Percentiles rank a stretch among this genome's conserved stretches.
phyloP scores from a whole-genome alignment of 2,888 invertebrate species.

The Eupithecia tripunctaria region DNA sequence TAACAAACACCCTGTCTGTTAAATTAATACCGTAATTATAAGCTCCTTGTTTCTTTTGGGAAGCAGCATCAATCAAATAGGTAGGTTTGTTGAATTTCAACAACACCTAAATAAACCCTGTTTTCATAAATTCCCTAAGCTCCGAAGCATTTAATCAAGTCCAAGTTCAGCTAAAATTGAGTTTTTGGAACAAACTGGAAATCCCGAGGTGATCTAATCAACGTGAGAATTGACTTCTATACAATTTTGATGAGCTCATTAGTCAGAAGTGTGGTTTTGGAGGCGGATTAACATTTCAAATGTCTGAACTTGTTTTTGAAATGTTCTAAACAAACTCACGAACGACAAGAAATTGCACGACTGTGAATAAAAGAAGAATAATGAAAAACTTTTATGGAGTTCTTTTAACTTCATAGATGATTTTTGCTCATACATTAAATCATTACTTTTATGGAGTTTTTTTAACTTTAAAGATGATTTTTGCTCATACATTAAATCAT shows the following conservation, averaged over 20 bases:
- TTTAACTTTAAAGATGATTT: background rate
- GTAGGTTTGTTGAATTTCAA: background rate
- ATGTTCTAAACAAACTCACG: background rate
- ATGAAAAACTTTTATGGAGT: background rate
- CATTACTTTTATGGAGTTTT: background rate
- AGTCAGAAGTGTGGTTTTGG: conserved; percentile 17
- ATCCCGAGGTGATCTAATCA: conserved; percentile 22
- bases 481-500: background rate
- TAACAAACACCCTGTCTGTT: too few relatives aligned
- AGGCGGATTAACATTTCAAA: conserved; percentile 23
- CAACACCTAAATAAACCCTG: conserved; percentile 7
- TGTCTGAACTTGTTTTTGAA: conserved; percentile 13
- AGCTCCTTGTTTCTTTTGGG: background rate
- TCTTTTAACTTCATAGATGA: background rate
- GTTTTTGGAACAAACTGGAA: conserved; percentile 19
- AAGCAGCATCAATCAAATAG: background rate
- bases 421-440: background rate
- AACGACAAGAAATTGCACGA: background rate
- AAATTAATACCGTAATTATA: background rate
- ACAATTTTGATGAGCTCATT: conserved; percentile 21
- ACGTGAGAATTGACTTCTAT: conserved; percentile 15
- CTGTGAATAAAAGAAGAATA: background rate
- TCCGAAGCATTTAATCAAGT: conserved; percentile 22
- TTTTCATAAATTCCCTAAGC: conserved; percentile 11
- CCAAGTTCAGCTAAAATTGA: conserved; percentile 15